These are phyloP conservation scores for Tachysurus vachellii DNA, from an alignment of 2,113 vertebrate species.

Conservation along the genomic window DNA sequence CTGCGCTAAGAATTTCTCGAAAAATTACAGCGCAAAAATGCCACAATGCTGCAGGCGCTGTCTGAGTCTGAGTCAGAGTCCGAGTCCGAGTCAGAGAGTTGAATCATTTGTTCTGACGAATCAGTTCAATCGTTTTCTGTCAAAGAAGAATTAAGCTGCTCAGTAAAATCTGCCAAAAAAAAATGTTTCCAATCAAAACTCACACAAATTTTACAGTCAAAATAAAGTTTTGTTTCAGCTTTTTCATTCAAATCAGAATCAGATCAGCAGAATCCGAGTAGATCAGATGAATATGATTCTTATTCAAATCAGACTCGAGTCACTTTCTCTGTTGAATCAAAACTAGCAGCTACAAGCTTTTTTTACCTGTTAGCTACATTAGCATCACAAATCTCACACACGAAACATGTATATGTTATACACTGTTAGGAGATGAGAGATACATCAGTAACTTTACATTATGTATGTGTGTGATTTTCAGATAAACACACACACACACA, in stretches of 20 bases:
- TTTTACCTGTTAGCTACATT: neutral
- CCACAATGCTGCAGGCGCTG: neutral
- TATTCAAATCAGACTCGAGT: neutral
- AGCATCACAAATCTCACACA: neutral
- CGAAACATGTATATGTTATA: neutral
- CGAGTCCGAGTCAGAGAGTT: neutral
- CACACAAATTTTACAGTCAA: neutral
- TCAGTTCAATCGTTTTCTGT: neutral
- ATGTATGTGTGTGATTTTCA: neutral
- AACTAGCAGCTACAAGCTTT: neutral
- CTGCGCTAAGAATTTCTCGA: neutral
- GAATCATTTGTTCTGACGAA: neutral
- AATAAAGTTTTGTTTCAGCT: neutral
- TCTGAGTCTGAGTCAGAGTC: neutral
- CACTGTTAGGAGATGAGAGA: neutral
- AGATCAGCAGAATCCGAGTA: neutral
- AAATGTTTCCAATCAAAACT: neutral
- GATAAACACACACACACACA: neutral
- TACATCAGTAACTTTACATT: neutral
- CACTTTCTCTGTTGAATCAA: neutral
- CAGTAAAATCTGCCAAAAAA: neutral
- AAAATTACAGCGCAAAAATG: neutral
- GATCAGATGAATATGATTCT: neutral
- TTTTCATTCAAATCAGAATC: neutral
- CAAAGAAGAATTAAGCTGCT: neutral